phyloP scores from a whole-genome alignment of 92 coral and sea anemone genomes.

The Umimayanthus kanabou region DNA sequence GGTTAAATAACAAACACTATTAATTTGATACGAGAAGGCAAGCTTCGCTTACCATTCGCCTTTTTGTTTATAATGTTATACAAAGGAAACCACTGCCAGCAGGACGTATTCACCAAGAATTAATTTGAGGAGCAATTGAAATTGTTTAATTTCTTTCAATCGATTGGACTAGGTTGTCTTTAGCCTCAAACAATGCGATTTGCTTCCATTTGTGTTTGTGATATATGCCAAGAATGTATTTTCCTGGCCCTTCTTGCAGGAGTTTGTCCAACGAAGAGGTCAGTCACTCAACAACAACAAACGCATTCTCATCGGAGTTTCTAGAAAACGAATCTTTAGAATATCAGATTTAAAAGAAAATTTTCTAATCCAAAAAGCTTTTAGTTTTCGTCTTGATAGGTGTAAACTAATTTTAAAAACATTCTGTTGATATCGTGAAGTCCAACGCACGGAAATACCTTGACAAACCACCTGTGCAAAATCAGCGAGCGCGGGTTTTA shows the following conservation, averaged over 20 bases:
- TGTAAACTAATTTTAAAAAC: background rate
- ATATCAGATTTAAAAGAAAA: too few species aligned
- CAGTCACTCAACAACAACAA: background rate
- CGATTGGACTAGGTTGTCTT: constrained; percentile 39
- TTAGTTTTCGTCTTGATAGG: background rate
- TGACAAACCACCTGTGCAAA: constrained; percentile 26
- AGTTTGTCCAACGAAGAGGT: background rate
- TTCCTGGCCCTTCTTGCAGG: background rate
- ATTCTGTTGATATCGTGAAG: background rate
- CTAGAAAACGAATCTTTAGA: background rate
- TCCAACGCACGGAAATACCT: background rate
- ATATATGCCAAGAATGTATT: background rate
- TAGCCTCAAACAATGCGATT: constrained; percentile 44
- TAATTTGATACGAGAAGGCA: constrained; percentile 39
- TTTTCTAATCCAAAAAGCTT: background rate
- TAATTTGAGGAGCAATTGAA: constrained; percentile 42
- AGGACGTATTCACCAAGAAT: constrained; percentile 32
- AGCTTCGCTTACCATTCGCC: background rate
- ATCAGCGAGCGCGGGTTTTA: constrained; percentile 12
- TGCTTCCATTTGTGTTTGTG: constrained; percentile 20
- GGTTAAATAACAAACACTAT: constrained; percentile 38
- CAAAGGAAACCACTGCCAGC: constrained; percentile 28
- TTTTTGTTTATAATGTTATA: constrained; percentile 22
- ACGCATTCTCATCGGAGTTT: background rate
- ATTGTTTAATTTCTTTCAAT: constrained; percentile 43